These are phyloP conservation scores for Rhogogaster chlorosoma DNA, from an alignment of 2,888 invertebrate genomes.

Conservation along the genomic window DNA sequence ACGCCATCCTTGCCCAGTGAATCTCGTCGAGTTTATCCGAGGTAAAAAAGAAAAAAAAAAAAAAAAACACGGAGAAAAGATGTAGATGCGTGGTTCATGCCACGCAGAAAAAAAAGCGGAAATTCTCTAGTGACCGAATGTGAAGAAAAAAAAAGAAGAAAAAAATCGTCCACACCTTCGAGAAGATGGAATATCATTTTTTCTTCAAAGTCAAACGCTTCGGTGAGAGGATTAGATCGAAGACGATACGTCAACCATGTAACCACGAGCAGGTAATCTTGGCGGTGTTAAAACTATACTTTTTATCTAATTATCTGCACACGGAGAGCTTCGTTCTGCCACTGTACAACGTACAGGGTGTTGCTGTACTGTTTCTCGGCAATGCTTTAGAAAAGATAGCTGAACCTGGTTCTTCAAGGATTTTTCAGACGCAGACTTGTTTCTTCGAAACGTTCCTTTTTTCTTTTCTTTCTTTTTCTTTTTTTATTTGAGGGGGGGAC, in stretches of 20 bases:
- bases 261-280: conserved; percentile 5
- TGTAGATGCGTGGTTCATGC: background rate
- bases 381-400: background rate
- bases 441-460: background rate
- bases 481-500: background rate
- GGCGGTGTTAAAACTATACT: conserved; percentile 5
- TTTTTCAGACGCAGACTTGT: background rate
- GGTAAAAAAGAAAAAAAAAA: no score
- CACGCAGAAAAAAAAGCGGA: background rate
- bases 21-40: conserved; percentile 33
- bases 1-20: conserved; percentile 65
- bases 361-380: background rate
- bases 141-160: background rate
- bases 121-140: background rate
- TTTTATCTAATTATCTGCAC: conserved; percentile 33
- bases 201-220: background rate
- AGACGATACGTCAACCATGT: conserved; percentile 32
- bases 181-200: conserved; percentile 25
- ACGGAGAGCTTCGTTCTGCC: background rate
- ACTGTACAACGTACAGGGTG: conserved; percentile 11
- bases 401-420: background rate
- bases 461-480: background rate
- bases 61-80: background rate
- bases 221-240: background rate
- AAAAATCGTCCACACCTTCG: background rate